These are phyloP conservation scores for Hemitrygon akajei DNA, from an alignment of 2,797 vertebrate species.

Conservation along the genomic window DNA sequence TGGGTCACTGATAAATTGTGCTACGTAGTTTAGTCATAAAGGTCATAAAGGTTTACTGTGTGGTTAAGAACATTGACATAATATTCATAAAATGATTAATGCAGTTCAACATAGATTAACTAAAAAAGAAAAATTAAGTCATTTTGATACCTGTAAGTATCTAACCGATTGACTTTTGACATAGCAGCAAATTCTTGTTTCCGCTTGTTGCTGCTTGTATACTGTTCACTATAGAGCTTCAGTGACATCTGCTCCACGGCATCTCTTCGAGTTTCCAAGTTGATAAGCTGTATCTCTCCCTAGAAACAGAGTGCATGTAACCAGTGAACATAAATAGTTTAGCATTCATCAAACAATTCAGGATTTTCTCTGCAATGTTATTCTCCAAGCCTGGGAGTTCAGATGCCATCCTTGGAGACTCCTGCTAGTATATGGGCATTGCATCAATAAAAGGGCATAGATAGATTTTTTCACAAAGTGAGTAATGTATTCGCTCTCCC, in stretches of 20 bases:
- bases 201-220: conserved; percentile 62
- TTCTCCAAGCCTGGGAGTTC: not conserved
- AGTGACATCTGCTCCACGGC: conserved; percentile 84
- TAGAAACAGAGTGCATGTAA: conserved; percentile 52
- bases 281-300: conserved; percentile 68
- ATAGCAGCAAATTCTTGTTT: conserved; percentile 67
- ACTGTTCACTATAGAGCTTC: conserved; percentile 75
- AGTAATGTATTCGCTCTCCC: conserved; percentile 32
- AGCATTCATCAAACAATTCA: conserved; percentile 3
- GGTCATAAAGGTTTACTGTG: not conserved
- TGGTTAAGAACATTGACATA: not conserved
- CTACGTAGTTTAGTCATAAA: not conserved
- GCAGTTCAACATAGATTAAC: not conserved
- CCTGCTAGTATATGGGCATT: not conserved
- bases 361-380: not conserved
- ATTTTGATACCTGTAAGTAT: conserved; percentile 72
- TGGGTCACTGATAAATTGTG: not conserved
- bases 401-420: conserved; percentile 17
- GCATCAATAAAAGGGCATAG: conserved; percentile 28
- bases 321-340: not conserved
- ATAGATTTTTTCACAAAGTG: conserved; percentile 22
- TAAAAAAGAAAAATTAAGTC: not conserved
- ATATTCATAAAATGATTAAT: not conserved
- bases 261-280: conserved; percentile 74
- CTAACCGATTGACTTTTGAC: conserved; percentile 67